Percentiles rank a stretch among this genome's conserved stretches.
Evolutionary conservation across 2,797 vertebrate species (phyloP).

Genomic region (Anguilla pacifica): DNA sequence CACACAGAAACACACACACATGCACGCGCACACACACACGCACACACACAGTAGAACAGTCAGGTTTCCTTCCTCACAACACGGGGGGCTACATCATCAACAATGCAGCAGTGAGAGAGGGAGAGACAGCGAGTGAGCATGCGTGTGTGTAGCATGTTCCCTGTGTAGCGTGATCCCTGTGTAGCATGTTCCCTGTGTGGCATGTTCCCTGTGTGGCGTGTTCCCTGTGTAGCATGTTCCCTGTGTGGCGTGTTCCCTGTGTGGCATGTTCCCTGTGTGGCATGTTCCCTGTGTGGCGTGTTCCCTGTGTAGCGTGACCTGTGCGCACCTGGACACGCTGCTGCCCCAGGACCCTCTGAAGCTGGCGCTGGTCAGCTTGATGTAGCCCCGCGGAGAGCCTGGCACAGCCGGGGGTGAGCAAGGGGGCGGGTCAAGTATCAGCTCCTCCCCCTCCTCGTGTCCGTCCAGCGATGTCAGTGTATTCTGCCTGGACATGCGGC

Average conservation of each 20-base stretch:
- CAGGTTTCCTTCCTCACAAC: background rate
- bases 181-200: too few species aligned
- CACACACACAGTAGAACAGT: background rate
- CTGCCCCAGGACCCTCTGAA: constrained; percentile 67
- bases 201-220: too few species aligned
- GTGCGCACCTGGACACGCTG: constrained; percentile 70
- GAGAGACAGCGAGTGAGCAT: too few species aligned
- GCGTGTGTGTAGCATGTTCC: too few species aligned
- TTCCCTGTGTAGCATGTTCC: too few species aligned
- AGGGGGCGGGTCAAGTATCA: constrained; percentile 12
- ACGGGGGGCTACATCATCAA: background rate
- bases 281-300: too few species aligned
- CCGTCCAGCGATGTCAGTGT: constrained; percentile 58
- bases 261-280: too few species aligned
- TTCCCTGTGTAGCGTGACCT: background rate
- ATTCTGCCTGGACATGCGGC: constrained; percentile 63
- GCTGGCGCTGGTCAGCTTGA: constrained; percentile 57
- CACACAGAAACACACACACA: too few species aligned
- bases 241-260: too few species aligned
- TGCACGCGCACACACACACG: too few species aligned
- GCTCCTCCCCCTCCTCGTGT: constrained; percentile 40
- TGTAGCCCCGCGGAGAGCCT: constrained; percentile 50
- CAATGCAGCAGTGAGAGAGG: background rate
- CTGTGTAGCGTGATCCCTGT: too few species aligned
- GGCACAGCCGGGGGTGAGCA: constrained; percentile 42